A percentile compares a stretch with the other conserved stretches of the same genome.
Evolutionary conservation across 2,888 invertebrate genomes (phyloP).

Genomic region (Rhingia rostrata): DNA sequence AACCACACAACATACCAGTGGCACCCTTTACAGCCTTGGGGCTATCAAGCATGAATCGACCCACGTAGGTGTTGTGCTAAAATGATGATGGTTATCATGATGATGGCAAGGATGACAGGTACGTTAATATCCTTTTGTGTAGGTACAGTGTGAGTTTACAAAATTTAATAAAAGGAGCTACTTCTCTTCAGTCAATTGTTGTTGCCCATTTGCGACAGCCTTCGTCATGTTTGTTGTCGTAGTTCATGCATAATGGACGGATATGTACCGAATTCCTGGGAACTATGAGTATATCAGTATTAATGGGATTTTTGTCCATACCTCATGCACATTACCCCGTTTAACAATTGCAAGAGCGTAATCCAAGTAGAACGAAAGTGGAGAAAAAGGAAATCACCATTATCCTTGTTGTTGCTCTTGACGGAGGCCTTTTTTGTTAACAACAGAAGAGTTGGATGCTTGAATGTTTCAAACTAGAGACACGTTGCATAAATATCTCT

Average conservation of each 20-base stretch:
- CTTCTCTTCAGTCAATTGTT: conserved; percentile 43
- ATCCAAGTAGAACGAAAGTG: conserved; percentile 11
- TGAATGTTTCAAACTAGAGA: conserved; percentile 54
- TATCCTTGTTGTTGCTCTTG: conserved; percentile 65
- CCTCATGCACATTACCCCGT: conserved; percentile 27
- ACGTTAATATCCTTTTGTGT: conserved; percentile 54
- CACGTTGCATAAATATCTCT: conserved; percentile 50
- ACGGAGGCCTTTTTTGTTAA: conserved; percentile 57
- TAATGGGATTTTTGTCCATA: conserved; percentile 55
- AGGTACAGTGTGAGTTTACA: conserved; percentile 10
- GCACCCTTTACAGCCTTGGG: neutral
- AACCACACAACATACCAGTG: conserved; percentile 18
- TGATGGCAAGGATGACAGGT: conserved; percentile 28
- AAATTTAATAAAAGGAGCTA: conserved; percentile 42
- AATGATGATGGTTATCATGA: conserved; percentile 19
- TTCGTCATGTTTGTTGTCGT: conserved; percentile 20
- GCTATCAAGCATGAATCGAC: conserved; percentile 13
- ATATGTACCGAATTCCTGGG: neutral
- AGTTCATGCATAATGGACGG: neutral
- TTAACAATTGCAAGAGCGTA: conserved; percentile 60
- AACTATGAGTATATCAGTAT: conserved; percentile 35
- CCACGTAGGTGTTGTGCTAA: conserved; percentile 1
- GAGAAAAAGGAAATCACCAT: conserved; percentile 22
- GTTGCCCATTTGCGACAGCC: conserved; percentile 43
- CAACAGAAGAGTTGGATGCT: conserved; percentile 50